Evolutionary conservation across 1,140 invertebrate genomes (phyloP).

Genomic region (Trachymyrmex septentrionalis): DNA sequence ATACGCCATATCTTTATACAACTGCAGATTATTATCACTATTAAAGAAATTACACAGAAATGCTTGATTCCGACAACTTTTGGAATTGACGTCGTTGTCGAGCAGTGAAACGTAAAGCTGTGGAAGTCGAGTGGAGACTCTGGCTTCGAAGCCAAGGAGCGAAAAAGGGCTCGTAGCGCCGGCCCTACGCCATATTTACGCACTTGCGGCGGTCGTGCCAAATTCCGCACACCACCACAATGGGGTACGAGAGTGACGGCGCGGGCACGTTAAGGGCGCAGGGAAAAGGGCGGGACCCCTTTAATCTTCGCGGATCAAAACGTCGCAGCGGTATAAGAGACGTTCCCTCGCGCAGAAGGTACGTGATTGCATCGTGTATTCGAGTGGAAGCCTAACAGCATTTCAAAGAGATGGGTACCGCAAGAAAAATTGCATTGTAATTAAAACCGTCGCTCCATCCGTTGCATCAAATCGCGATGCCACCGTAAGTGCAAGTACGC

Average conservation of each 20-base stretch:
- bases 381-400: conserved; percentile 85
- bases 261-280: conserved; percentile 52
- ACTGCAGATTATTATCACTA: not conserved
- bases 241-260: conserved; percentile 33
- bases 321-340: conserved; percentile 73
- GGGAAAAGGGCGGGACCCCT: conserved; percentile 79
- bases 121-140: conserved; percentile 2
- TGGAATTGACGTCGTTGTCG: not conserved
- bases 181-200: conserved; percentile 75
- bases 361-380: conserved; percentile 85
- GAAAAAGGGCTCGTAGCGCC: conserved; percentile 17
- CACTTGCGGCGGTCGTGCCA: conserved; percentile 65
- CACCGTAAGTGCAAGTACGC: conserved; percentile 33
- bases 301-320: conserved; percentile 86
- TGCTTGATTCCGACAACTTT: not conserved
- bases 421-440: conserved; percentile 86
- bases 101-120: conserved; percentile 15
- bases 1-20: not conserved
- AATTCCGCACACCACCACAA: conserved; percentile 38
- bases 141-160: not conserved
- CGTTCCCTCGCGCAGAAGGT: conserved; percentile 72
- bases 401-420: conserved; percentile 82
- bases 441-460: conserved; percentile 79
- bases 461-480: conserved; percentile 33
- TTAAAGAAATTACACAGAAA: not conserved